Conservation (phyloP, 2,113 vertebrate species). For the Apodemus speciosus region DNA sequence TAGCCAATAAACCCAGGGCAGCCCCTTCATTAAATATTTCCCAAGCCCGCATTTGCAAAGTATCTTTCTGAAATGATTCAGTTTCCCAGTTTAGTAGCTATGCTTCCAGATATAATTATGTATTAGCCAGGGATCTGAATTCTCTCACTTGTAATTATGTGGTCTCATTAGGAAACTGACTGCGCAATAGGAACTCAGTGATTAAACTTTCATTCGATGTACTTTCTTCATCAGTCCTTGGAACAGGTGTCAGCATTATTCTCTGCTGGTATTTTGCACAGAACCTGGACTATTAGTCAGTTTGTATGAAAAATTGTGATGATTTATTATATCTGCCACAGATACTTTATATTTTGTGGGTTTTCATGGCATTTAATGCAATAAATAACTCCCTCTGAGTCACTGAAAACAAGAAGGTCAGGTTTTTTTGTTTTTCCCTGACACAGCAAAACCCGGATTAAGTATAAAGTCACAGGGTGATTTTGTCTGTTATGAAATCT, state of each 20-base stretch:
- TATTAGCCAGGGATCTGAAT: conserved; percentile 76
- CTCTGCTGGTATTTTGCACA: conserved; percentile 75
- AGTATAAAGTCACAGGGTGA: conserved; percentile 44
- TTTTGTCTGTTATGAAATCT: conserved; percentile 54
- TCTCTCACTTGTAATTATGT: conserved; percentile 81
- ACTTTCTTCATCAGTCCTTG: conserved; percentile 79
- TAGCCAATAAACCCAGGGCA: neutral
- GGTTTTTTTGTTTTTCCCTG: conserved; percentile 50
- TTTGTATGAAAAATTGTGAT: conserved; percentile 71
- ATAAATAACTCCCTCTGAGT: conserved; percentile 55
- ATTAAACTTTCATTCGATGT: conserved; percentile 82
- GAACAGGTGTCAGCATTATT: conserved; percentile 81
- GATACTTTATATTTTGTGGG: conserved; percentile 43
- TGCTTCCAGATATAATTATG: conserved; percentile 69
- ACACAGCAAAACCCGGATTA: conserved; percentile 62
- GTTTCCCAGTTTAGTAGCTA: conserved; percentile 70
- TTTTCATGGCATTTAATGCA: conserved; percentile 62
- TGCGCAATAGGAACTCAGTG: conserved; percentile 79
- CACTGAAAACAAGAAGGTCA: conserved; percentile 66
- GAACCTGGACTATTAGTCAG: conserved; percentile 76
- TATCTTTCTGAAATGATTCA: conserved; percentile 62
- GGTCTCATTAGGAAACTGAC: conserved; percentile 79
- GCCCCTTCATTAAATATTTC: conserved; percentile 35
- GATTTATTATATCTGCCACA: conserved; percentile 73
- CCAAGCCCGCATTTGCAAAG: conserved; percentile 58